These are phyloP conservation scores for Prenolepis imparis DNA, from an alignment of 2,888 invertebrate species.

Conservation along the genomic window DNA sequence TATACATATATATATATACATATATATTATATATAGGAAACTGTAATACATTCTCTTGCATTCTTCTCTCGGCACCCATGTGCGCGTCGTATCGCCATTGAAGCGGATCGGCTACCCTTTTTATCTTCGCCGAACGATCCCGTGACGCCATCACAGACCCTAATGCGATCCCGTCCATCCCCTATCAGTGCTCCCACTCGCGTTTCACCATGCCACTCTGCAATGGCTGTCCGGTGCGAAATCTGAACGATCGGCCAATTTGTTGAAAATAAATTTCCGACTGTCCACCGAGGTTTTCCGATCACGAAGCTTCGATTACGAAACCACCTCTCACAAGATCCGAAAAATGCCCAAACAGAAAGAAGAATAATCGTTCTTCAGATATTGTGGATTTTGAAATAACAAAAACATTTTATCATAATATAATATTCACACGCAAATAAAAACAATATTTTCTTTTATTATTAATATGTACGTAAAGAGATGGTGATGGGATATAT, in stretches of 20 bases:
- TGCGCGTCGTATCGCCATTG: constrained; percentile 38
- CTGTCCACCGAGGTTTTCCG: constrained; percentile 39
- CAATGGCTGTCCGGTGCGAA: constrained; percentile 60
- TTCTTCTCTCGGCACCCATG: constrained; percentile 14
- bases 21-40: not conserved
- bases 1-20: not conserved
- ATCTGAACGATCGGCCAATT: constrained; percentile 69
- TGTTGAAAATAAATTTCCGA: constrained; percentile 63
- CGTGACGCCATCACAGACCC: constrained; percentile 50
- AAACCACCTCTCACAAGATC: constrained; percentile 33
- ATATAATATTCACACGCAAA: constrained; percentile 5
- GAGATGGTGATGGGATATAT: not conserved
- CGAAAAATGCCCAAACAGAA: constrained; percentile 10
- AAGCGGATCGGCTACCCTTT: constrained; percentile 59
- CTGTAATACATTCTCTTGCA: constrained; percentile 7
- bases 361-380: constrained; percentile 34
- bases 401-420: constrained; percentile 20
- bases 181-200: constrained; percentile 61
- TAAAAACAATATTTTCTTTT: not conserved
- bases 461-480: not conserved
- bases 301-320: constrained; percentile 64
- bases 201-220: constrained; percentile 36
- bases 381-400: constrained; percentile 10
- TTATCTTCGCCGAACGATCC: constrained; percentile 55
- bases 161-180: constrained; percentile 67